phyloP scores from a whole-genome alignment of 2,113 vertebrate genomes.

The Syngnathus typhle region DNA sequence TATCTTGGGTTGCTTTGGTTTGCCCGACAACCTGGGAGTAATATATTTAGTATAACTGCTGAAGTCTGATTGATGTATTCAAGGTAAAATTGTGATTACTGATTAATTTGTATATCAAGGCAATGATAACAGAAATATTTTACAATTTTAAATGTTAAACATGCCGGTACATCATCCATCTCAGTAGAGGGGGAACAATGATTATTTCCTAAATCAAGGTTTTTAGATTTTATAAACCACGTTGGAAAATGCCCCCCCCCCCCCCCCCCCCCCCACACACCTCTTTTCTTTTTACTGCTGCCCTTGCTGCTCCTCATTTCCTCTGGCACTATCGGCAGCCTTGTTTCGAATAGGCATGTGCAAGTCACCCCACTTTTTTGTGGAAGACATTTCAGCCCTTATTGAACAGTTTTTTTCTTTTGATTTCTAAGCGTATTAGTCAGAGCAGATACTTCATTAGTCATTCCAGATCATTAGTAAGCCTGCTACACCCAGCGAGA shows the following conservation, averaged over 20 bases:
- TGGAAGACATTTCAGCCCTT: constrained; percentile 48
- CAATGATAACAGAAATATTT: background rate
- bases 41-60: background rate
- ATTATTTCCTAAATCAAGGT: too few relatives aligned
- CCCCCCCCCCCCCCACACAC: constrained; percentile 28
- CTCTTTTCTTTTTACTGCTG: constrained; percentile 33
- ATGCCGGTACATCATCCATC: background rate
- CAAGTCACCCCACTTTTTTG: constrained; percentile 54
- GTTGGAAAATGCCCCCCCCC: background rate
- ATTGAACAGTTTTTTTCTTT: background rate
- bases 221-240: too few relatives aligned
- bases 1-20: background rate
- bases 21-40: background rate
- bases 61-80: background rate
- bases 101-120: background rate
- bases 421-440: background rate
- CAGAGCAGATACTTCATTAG: background rate
- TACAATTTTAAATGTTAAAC: background rate
- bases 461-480: background rate
- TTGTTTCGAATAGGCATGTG: constrained; percentile 46
- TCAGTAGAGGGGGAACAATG: too few relatives aligned
- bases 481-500: too few relatives aligned
- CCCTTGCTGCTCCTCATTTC: constrained; percentile 30
- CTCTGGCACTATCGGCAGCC: constrained; percentile 53
- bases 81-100: background rate